Base-by-base conservation (phyloP, 2,888 invertebrate genomes). In the Leptura quadrifasciata region DNA sequence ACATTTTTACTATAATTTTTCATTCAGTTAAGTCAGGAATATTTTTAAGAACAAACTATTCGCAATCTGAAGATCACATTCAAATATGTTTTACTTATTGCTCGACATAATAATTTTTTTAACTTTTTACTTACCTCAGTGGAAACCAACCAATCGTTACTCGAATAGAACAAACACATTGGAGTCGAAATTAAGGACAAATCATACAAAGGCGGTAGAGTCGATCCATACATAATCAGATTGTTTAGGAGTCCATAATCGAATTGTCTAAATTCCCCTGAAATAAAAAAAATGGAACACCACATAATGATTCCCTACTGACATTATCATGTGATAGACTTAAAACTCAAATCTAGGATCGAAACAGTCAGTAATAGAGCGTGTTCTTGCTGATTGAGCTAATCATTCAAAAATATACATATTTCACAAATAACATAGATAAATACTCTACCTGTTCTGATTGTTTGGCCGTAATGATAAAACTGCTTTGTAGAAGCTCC, bases 401-500 rank as follows among this genome's bases (percentile, higher is more conserved):
- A 24, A 24, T 24, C 24, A 24, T 24, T 5, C 2, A 24, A 2
- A 24, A 3, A 24, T 24, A 24, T 24, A 52, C 9, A 15, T 2
- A 0, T 17, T 52, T 8, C n/a, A 24, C 24, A 24, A 52, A 1
- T 8, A 52, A 12, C 5, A 3, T 24, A 70, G 35, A 60, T 60
- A 17, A 31, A 20, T 18, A 57, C 18, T 57, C 72, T 80, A 82
- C 84, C 83, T 47, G 90, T 90, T n/a, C 86, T 82, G 20, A 92
- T 91, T 6, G 91, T 89, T 88, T 95, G 95, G 0, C 90, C 93
- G 85, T 92, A 95, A 87, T 96, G 95, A 8, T 92, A 89, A 15
- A 95, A 87, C 86, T 95, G 94, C 82, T 92, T 91, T 1, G 92
- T 91, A 1, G 95, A 91, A 39, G 81, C 76, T 2, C 95, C 95